Evolutionary conservation across 37 sponge, comb jelly and placozoan genomes (phyloP), one percentile per base, ranked within the genome.

Genomic region (Haliclona indistincta): DNA sequence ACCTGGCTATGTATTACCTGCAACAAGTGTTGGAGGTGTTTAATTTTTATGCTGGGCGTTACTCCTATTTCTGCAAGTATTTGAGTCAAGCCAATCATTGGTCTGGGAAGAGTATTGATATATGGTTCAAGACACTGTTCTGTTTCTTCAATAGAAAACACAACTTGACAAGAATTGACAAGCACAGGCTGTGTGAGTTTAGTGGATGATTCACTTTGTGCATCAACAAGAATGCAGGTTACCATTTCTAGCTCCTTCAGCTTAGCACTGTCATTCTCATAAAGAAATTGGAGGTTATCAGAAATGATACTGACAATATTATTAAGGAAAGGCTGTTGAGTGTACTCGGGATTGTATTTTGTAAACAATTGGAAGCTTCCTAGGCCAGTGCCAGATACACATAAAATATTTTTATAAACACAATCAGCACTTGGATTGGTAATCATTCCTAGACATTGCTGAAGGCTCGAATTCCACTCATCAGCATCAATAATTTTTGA

Each of bases 101-200:
- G 56, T 56, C 2, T 22, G 3, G 75, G 74, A 20, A 79, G 30
- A 1, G 19, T 3, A 35, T 73, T 74, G 25, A 86, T 56, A 42
- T 71, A 86, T 32, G 86, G 86, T 28, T 74, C 52, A 30, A 42
- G 67, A 6, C 11, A 5, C 20, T 56, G 19, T 7, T 43, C 58
- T 13, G 63, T 38, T 54, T 34, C 43, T 19, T 49, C 29, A 28
- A 62, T 40, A 13, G 8, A 47, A 17, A 8, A 17, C 19, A 86
- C 28, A 25, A 79, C 86, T 28, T 62, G 78, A 19, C 7, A 15
- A 33, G 86, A 80, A 23, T 67, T 74, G 4, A 86, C 86, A 6
- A 86, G 80, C 3, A 74, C 61, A 28, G 51, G 53, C 42, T 23
- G 4, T 10, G 28, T 40, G 41, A 11, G 2, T 10, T 3, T 13